Percentiles rank a stretch among this genome's conserved stretches.
Conservation (phyloP, 2,113 vertebrate species). For the Cynocephalus volans region DNA sequence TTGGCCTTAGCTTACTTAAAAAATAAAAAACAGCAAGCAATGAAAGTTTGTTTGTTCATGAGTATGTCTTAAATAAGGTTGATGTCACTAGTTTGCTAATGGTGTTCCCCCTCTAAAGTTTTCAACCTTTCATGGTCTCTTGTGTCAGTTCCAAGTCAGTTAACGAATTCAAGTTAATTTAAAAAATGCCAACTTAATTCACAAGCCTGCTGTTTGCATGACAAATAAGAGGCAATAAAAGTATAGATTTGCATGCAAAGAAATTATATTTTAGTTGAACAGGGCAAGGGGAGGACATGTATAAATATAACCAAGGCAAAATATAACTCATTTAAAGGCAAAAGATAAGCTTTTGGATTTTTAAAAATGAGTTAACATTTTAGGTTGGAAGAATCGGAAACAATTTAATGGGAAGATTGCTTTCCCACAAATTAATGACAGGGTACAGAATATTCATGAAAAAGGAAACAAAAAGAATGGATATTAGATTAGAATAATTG, state of each 20-base stretch:
- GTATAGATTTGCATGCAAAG: background rate
- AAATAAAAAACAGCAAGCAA: background rate
- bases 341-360: background rate
- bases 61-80: background rate
- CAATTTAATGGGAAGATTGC: background rate
- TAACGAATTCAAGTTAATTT: constrained; percentile 16
- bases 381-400: background rate
- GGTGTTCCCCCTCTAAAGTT: background rate
- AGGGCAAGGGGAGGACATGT: background rate
- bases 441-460: background rate
- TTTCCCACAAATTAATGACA: background rate
- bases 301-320: background rate
- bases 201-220: background rate
- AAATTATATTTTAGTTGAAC: background rate
- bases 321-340: background rate
- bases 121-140: background rate
- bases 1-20: background rate
- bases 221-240: background rate
- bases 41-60: background rate
- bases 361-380: background rate
- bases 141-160: background rate
- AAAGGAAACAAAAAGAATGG: background rate
- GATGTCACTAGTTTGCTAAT: background rate
- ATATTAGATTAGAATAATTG: background rate
- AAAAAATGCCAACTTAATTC: background rate